Evolutionary conservation across 2,888 invertebrate genomes (phyloP), one percentile per base, ranked within the genome.

Genomic region (Lucinisca nassula): DNA sequence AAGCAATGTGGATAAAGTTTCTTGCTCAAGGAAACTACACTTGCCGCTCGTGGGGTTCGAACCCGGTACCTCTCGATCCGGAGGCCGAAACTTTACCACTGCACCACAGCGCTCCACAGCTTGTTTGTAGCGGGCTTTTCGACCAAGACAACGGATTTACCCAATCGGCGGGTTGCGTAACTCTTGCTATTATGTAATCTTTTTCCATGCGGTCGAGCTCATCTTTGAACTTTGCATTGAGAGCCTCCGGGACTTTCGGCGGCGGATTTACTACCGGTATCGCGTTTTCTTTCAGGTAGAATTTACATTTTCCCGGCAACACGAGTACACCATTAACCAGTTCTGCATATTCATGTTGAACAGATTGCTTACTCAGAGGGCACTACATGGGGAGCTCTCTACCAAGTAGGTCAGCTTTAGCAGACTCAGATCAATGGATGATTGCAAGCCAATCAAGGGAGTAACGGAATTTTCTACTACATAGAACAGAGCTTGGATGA

Each of bases 51-150:
- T n/a, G n/a, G n/a, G n/a, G n/a, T n/a, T n/a, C n/a, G n/a, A n/a
- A n/a, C n/a, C n/a, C n/a, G n/a, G n/a, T n/a, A n/a, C n/a, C n/a
- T n/a, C n/a, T n/a, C n/a, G n/a, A n/a, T n/a, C n/a, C n/a, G n/a
- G n/a, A n/a, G n/a, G n/a, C n/a, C n/a, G n/a, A n/a, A n/a, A n/a
- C n/a, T n/a, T n/a, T n/a, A n/a, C n/a, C n/a, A n/a, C n/a, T n/a
- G n/a, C n/a, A n/a, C n/a, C n/a, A n/a, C n/a, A n/a, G n/a, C n/a
- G n/a, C n/a, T n/a, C n/a, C n/a, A n/a, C n/a, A n/a, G n/a, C n/a
- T n/a, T n/a, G n/a, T 87, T 87, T n/a, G 87, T 82, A n/a, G 30
- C 51, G 0, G 27, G 61, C 77, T 89, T 86, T 51, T 84, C 78
- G 0, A 78, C 81, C 17, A 79, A n/a, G 4, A 86, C 89, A 12